Percentiles rank a stretch among this genome's conserved stretches.
phyloP scores from a whole-genome alignment of 1,140 invertebrate genomes.

The Vanessa tameamea region DNA sequence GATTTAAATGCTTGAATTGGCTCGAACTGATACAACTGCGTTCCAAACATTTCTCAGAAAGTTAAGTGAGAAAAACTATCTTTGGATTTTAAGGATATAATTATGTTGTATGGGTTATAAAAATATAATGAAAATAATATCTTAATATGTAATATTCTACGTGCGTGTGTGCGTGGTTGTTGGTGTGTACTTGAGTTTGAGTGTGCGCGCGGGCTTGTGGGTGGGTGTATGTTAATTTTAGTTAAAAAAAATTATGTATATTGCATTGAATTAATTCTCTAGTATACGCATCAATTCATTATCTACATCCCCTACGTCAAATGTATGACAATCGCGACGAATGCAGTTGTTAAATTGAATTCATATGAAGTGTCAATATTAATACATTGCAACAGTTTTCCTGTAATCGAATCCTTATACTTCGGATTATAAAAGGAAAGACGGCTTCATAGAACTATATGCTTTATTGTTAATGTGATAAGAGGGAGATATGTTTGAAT shows the following conservation, averaged over 20 bases:
- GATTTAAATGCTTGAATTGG: conserved; percentile 33
- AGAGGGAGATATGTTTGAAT: conserved; percentile 11
- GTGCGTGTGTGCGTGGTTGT: no score
- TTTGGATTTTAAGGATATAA: no score
- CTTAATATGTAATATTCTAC: no score
- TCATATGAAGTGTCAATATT: conserved; percentile 32
- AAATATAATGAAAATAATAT: no score
- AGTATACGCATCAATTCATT: no score
- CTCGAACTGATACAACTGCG: conserved; percentile 19
- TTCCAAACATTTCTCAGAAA: not conserved
- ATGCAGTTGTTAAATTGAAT: conserved; percentile 21
- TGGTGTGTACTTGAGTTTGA: no score
- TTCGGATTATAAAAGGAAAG: conserved; percentile 9
- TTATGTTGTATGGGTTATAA: no score
- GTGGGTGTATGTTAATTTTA: no score
- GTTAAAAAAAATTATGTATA: no score
- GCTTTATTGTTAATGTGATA: conserved; percentile 7
- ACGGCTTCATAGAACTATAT: not conserved
- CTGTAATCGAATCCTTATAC: conserved; percentile 20
- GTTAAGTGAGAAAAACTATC: not conserved
- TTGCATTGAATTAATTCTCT: no score
- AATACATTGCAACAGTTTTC: conserved; percentile 25
- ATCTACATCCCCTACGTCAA: not conserved
- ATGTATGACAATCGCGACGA: not conserved
- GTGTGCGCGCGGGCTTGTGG: no score